A percentile compares a stretch with the other conserved stretches of the same genome.
These are phyloP conservation scores for Menidia beryllina DNA, from an alignment of 2,113 vertebrate genomes.

Conservation along the genomic window DNA sequence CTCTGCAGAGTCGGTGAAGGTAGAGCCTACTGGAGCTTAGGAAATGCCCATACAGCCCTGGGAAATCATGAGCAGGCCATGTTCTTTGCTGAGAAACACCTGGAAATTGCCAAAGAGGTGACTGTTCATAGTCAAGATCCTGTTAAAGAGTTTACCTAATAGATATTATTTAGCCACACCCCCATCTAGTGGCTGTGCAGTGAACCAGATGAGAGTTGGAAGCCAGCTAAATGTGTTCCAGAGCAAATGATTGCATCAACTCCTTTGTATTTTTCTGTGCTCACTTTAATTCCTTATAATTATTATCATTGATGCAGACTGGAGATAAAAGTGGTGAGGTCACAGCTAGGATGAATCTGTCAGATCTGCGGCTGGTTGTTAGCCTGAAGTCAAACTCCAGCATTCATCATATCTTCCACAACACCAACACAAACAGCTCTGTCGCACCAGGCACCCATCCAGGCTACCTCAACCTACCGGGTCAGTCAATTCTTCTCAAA, in stretches of 20 bases:
- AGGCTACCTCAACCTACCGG: slow-evolving; percentile 73
- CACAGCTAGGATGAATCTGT: slow-evolving; percentile 92
- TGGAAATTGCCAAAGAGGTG: slow-evolving; percentile 98
- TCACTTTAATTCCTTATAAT: not conserved
- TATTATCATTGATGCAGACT: slow-evolving; percentile 64
- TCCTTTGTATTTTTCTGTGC: not conserved
- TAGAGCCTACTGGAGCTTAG: slow-evolving; percentile 96
- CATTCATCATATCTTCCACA: slow-evolving; percentile 83
- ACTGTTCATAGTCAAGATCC: slow-evolving; percentile 55
- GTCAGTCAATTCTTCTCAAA: slow-evolving; percentile 66
- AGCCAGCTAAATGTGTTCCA: too few species aligned
- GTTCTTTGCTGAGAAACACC: slow-evolving; percentile 93
- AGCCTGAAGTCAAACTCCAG: slow-evolving; percentile 82
- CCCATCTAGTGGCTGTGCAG: slow-evolving; percentile 54
- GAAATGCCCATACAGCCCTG: slow-evolving; percentile 96
- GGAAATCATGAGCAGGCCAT: slow-evolving; percentile 95
- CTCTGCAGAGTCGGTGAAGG: slow-evolving; percentile 91
- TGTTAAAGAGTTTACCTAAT: not conserved
- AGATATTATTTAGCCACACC: slow-evolving; percentile 22
- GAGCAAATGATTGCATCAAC: not conserved
- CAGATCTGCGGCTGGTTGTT: slow-evolving; percentile 93
- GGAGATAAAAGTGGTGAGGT: slow-evolving; percentile 92
- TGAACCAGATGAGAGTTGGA: slow-evolving; percentile 29
- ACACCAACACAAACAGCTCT: slow-evolving; percentile 86
- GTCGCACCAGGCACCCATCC: slow-evolving; percentile 78